Percentiles rank a stretch among this genome's conserved stretches.
These are phyloP conservation scores for Melanophora roralis DNA, from an alignment of 2,888 invertebrate species.

Conservation along the genomic window DNA sequence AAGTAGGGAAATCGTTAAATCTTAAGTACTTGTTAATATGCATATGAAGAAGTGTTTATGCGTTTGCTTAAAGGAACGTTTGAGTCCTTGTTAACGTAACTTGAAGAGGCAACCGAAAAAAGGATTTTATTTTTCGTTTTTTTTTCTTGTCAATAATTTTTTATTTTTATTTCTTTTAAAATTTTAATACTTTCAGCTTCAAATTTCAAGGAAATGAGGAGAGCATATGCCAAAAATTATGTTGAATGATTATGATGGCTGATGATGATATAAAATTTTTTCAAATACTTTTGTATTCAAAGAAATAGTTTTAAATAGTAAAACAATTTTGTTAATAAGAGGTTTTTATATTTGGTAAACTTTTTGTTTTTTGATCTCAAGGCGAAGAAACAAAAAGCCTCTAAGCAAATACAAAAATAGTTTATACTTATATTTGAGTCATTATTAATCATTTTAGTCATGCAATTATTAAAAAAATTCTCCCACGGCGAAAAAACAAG, in stretches of 20 bases:
- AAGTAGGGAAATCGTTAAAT: conserved; percentile 32
- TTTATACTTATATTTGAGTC: no score
- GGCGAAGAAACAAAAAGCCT: no score
- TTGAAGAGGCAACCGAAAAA: conserved; percentile 15
- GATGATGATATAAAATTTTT: conserved; percentile 29
- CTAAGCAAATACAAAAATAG: no score
- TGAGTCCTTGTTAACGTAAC: conserved; percentile 39
- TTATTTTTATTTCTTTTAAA: conserved; percentile 35
- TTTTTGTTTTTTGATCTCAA: conserved; percentile 15
- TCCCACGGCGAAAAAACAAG: no score
- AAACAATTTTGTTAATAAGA: no score
- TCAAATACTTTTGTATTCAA: no score
- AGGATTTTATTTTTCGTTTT: conserved; percentile 32
- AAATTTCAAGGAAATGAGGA: conserved; percentile 39
- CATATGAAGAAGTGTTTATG: conserved; percentile 37
- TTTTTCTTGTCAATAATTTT: background rate
- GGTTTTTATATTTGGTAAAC: conserved; percentile 39
- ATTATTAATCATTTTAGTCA: no score
- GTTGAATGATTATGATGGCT: conserved; percentile 5
- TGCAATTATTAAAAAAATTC: no score
- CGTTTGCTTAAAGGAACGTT: conserved; percentile 30
- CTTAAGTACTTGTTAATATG: conserved; percentile 55
- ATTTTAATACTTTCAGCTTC: conserved; percentile 43
- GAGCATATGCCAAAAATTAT: conserved; percentile 26
- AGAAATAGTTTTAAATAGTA: no score